A percentile compares a stretch with the other conserved stretches of the same genome.
These are phyloP conservation scores for Siphonodentalium dalli DNA, from an alignment of 2,888 invertebrate species.

Conservation along the genomic window DNA sequence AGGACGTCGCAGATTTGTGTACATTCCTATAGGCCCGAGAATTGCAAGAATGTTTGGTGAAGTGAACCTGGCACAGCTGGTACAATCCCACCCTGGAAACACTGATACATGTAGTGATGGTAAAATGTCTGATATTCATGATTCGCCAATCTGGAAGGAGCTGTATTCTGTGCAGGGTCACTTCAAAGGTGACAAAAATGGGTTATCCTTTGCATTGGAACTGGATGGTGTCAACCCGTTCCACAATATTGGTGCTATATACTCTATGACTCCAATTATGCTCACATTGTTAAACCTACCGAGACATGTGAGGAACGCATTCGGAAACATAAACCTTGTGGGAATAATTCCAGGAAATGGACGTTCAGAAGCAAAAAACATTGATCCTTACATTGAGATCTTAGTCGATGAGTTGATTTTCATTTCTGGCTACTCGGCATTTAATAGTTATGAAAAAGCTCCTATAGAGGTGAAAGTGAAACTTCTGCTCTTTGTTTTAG, in stretches of 20 bases:
- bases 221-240: slow-evolving; percentile 12
- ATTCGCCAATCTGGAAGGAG: slow-evolving; percentile 10
- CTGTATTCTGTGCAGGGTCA: slow-evolving; percentile 9
- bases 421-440: slow-evolving; percentile 1
- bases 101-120: neutral
- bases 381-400: slow-evolving; percentile 1
- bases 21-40: slow-evolving; percentile 6
- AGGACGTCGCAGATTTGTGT: neutral
- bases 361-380: neutral
- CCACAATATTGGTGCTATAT: slow-evolving; percentile 13
- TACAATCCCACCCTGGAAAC: slow-evolving; percentile 3
- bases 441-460: neutral
- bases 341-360: slow-evolving; percentile 7
- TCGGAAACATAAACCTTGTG: slow-evolving; percentile 7
- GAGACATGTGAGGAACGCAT: slow-evolving; percentile 7
- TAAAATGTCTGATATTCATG: slow-evolving; percentile 12
- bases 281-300: slow-evolving; percentile 11
- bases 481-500: slow-evolving; percentile 1
- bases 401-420: slow-evolving; percentile 10
- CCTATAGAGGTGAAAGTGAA: slow-evolving; percentile 9
- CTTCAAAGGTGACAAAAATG: slow-evolving; percentile 6
- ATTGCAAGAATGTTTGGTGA: slow-evolving; percentile 13
- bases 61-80: slow-evolving; percentile 1
- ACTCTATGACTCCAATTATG: slow-evolving; percentile 18
- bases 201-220: slow-evolving; percentile 12